These are phyloP conservation scores for Loris lydekkerianus DNA, from an alignment of 2,797 vertebrate species.

Conservation along the genomic window DNA sequence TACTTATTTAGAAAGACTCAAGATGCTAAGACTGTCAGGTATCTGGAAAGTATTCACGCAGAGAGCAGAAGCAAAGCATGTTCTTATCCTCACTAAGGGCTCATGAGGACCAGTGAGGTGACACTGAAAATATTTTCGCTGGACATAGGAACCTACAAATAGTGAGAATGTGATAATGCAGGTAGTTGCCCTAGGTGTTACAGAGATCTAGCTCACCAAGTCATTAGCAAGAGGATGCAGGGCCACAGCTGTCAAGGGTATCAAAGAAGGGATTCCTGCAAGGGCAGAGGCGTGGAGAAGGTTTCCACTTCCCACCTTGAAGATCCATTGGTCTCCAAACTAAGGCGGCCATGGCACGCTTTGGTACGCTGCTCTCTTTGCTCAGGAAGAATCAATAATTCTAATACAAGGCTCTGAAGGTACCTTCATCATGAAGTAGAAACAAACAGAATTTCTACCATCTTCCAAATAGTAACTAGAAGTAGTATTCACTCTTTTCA, in stretches of 20 bases:
- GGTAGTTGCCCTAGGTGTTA: background rate
- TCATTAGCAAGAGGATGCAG: background rate
- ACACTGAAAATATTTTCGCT: background rate
- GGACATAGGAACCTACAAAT: background rate
- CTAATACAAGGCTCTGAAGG: background rate
- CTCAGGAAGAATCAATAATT: background rate
- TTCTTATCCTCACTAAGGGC: background rate
- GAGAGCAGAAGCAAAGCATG: background rate
- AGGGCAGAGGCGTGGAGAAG: background rate
- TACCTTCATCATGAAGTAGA: background rate
- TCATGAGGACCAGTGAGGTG: background rate
- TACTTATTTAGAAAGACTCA: background rate
- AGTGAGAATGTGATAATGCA: background rate
- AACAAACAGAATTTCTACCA: background rate
- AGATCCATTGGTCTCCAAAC: background rate
- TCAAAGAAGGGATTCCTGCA: background rate
- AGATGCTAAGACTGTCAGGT: background rate
- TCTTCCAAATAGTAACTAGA: background rate
- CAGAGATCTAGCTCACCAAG: too few species aligned
- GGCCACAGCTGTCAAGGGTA: background rate
- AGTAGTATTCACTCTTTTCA: background rate
- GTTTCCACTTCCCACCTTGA: background rate
- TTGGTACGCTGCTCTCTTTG: background rate
- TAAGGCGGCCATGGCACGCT: background rate
- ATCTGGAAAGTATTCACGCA: background rate